Percentiles rank a stretch among this genome's conserved stretches.
These are phyloP conservation scores for Lysandra bellargus DNA, from an alignment of 2,888 invertebrate genomes.

Conservation along the genomic window DNA sequence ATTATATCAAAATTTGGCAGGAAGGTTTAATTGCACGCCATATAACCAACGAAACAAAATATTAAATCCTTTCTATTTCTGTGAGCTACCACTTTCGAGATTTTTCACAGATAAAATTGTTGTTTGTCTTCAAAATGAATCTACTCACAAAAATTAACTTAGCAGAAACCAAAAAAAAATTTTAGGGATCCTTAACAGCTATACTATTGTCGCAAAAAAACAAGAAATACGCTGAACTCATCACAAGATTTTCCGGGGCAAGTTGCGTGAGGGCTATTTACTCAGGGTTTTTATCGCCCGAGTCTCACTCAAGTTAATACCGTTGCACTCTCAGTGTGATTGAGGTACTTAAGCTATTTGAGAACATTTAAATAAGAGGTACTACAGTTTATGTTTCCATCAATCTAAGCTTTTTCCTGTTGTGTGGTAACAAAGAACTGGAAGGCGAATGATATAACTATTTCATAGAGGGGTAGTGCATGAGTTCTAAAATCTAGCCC, in stretches of 20 bases:
- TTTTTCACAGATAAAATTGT: no score
- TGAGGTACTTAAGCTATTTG: background rate
- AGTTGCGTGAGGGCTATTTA: slow-evolving; percentile 6
- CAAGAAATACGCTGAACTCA: background rate
- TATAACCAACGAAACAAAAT: no score
- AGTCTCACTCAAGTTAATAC: slow-evolving; percentile 6
- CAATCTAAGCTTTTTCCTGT: background rate
- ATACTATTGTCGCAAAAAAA: background rate
- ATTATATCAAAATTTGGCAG: no score
- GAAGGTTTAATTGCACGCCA: no score
- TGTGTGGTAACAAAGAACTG: background rate
- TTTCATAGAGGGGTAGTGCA: background rate
- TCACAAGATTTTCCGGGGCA: background rate
- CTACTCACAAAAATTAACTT: no score
- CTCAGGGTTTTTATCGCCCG: background rate
- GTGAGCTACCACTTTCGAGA: no score
- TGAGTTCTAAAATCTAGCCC: no score
- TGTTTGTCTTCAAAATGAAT: no score
- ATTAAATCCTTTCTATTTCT: no score
- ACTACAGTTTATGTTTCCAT: slow-evolving; percentile 15
- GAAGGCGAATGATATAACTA: background rate
- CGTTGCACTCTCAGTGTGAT: slow-evolving; percentile 13
- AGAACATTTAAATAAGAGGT: slow-evolving; percentile 2
- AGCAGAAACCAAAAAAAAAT: no score
- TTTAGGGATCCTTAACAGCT: no score